Evolutionary conservation across 2,797 vertebrate genomes (phyloP).

Genomic region (Adelosebastes latens): DNA sequence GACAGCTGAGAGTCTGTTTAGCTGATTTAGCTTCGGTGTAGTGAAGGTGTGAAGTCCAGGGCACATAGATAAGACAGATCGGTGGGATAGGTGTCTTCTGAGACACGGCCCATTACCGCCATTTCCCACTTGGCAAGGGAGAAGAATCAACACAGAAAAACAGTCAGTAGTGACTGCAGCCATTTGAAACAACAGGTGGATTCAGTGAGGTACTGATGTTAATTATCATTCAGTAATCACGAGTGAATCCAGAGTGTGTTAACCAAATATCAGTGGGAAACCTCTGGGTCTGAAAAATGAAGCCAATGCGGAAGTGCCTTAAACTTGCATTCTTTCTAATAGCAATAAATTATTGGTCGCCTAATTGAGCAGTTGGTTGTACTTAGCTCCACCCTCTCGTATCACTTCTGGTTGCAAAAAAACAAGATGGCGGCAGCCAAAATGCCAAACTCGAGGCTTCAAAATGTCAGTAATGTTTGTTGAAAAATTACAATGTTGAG

Average conservation of each 20-base stretch:
- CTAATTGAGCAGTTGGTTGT: too few species aligned
- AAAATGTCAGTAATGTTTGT: too few species aligned
- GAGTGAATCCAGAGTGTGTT: neutral
- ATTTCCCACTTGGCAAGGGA: neutral
- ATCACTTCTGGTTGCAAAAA: too few species aligned
- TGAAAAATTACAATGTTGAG: too few species aligned
- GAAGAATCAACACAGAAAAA: neutral
- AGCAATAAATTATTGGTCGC: too few species aligned
- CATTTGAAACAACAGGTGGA: neutral
- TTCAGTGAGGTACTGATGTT: neutral
- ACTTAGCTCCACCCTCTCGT: too few species aligned
- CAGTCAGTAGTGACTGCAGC: neutral
- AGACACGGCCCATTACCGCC: neutral
- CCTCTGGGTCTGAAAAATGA: too few species aligned
- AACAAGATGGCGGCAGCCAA: too few species aligned
- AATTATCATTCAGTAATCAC: neutral
- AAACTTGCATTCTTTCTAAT: too few species aligned
- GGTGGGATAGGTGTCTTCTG: neutral
- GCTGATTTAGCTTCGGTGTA: neutral
- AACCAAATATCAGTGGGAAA: neutral
- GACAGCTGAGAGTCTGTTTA: slow-evolving; percentile 11
- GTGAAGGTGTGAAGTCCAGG: neutral
- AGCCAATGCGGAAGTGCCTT: too few species aligned
- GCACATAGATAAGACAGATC: slow-evolving; percentile 1
- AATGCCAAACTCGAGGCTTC: too few species aligned